Percentiles rank a stretch among this genome's conserved stretches.
phyloP scores from a whole-genome alignment of 1,140 invertebrate genomes.

The Tenebrio molitor region DNA sequence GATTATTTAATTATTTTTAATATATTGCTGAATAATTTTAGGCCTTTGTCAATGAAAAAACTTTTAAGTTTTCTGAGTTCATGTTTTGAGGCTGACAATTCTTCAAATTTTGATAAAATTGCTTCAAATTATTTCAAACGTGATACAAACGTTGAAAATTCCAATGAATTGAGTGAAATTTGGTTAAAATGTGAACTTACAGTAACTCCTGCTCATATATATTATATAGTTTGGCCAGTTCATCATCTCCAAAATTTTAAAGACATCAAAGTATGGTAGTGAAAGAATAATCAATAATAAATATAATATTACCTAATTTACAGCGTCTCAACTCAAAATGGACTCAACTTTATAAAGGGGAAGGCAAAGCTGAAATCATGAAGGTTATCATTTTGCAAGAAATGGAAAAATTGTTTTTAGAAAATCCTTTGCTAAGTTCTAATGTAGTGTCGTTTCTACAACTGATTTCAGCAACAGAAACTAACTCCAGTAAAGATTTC shows the following conservation, averaged over 20 bases:
- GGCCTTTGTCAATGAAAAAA: no score
- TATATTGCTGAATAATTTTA: neutral
- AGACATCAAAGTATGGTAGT: neutral
- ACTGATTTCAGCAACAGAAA: conserved; percentile 42
- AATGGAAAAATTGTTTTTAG: conserved; percentile 25
- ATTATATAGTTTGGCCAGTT: conserved; percentile 21
- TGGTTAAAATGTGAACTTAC: conserved; percentile 21
- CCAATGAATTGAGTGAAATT: neutral
- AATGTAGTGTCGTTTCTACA: conserved; percentile 43
- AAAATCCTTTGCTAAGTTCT: conserved; percentile 30
- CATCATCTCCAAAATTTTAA: conserved; percentile 24
- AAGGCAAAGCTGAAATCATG: conserved; percentile 3
- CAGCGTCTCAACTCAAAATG: conserved; percentile 18
- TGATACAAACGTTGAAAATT: neutral
- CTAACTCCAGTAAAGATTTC: conserved; percentile 39
- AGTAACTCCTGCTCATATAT: neutral
- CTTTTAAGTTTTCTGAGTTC: neutral
- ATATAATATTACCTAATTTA: conserved; percentile 10
- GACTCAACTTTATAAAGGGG: conserved; percentile 6
- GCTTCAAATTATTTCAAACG: conserved; percentile 8
- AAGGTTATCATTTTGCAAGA: neutral
- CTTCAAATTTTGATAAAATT: neutral
- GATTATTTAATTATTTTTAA: neutral
- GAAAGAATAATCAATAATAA: neutral
- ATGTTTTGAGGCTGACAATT: neutral